Base-by-base conservation (phyloP, 2,888 invertebrate species). In the Oscheius sp. region DNA sequence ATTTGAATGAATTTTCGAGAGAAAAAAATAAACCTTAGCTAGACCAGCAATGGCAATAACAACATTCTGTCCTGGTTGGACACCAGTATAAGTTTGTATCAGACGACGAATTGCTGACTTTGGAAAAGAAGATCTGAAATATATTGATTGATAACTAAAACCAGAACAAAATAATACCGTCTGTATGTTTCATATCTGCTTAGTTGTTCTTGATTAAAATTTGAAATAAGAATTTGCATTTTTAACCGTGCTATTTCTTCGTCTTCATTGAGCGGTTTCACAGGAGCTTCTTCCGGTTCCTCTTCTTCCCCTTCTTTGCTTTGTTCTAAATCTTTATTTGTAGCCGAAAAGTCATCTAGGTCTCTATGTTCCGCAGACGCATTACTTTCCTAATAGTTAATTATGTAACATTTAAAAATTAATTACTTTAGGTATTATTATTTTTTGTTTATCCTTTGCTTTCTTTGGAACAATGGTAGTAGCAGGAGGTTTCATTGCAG, bases 31-130 rank as follows among this genome's bases (percentile, higher is more conserved):
- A 18, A 80, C 80, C 82, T 99, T 99, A 0, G 98, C 95, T 86
- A 98, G 96, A 23, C 99, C 99, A 18, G 99, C 95, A 95, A 99
- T 97, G 0, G 99, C 98, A 86, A 99, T 99, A 0, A 99, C 97
- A 61, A 98, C 98, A 91, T 98, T 98, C 89, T 98, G 98, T 0
- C 96, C 95, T 0, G 98, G 95, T 0, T 49, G 46, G 7, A 95
- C 94, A 0, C 97, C 97, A 0, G 98, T 96, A 74, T 97, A 95
- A 0, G 96, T 96, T 90, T 98, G 96, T 95, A 99, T 98, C 75
- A 93, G 89, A 92, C 93, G 88, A 6, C 80, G 75, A 13, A 85
- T 77, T 9, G 75, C 71, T 9, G 75, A 53, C 69, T 81, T 83
- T 1, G 74, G 76, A 68, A 83, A 83, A 16, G 76, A 76, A 0